Evolutionary conservation across 2,113 vertebrate species (phyloP), one percentile per base, ranked within the genome.

Genomic region (Columba livia): DNA sequence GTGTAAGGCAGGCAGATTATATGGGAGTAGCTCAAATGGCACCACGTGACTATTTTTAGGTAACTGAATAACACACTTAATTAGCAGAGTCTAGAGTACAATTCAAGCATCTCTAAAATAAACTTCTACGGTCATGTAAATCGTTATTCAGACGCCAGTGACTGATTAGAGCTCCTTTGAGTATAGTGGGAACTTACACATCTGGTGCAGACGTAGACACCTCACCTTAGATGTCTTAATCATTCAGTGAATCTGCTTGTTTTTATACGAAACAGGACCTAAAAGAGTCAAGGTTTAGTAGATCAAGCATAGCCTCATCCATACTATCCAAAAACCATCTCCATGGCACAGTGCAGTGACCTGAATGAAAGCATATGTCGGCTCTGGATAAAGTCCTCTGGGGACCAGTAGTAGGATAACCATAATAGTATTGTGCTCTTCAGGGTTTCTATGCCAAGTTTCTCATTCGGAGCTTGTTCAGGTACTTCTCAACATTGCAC

Each of bases 391-490:
- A 85, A 44, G 15, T 79, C 78, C 53, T 79, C 61, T 85, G 66
- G 61, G 71, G 77, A 60, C 4, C 66, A 72, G 18, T 2, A 62
- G 47, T 12, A 42, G 25, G 51, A 58, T 54, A 94, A 58, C 25
- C 20, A 17, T 19, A 66, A 48, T 4, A 60, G 31, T n/a, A 11
- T 21, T 2, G 0, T 34, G 10, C 42, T 78, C 31, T 90, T 79
- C 58, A 11, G 26, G n/a, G 58, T 65, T 88, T 66, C 6, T 90
- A 32, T 73, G 72, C 80, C 75, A 90, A 88, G 51, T 88, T 95
- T 54, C 79, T 86, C 60, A 80, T 78, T 90, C 67, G 66, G 64
- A 83, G 11, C 75, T 90, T 83, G 79, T 61, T 94, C 82, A 86
- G 92, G 90, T 94, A 66, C 16, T 7, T 88, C 94, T 93, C 71